phyloP scores from a whole-genome alignment of 1,140 invertebrate genomes.

The Drosophila triauraria region DNA sequence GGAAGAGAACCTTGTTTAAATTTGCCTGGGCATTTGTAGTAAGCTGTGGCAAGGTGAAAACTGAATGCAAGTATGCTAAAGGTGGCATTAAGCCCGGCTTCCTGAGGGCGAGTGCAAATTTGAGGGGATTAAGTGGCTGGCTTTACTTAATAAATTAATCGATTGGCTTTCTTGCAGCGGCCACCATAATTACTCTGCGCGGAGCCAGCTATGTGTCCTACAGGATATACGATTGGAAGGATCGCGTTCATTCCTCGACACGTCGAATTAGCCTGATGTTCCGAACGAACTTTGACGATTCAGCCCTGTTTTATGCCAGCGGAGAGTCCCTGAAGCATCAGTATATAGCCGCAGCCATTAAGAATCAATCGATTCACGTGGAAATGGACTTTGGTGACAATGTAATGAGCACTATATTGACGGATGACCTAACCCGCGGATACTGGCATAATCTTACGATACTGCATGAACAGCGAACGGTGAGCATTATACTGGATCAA shows the following conservation, averaged over 20 bases:
- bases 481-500: slow-evolving; percentile 91
- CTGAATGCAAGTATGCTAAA: slow-evolving; percentile 14
- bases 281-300: slow-evolving; percentile 94
- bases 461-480: slow-evolving; percentile 89
- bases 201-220: slow-evolving; percentile 97
- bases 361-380: slow-evolving; percentile 91
- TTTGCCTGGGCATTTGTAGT: slow-evolving; percentile 12
- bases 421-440: slow-evolving; percentile 89
- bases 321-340: slow-evolving; percentile 93
- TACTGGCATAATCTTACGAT: slow-evolving; percentile 96
- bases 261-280: slow-evolving; percentile 95
- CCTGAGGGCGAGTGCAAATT: slow-evolving; percentile 3
- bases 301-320: slow-evolving; percentile 94
- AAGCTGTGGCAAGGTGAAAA: slow-evolving; percentile 7
- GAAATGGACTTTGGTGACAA: slow-evolving; percentile 94
- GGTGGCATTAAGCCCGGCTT: slow-evolving; percentile 13
- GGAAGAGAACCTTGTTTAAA: slow-evolving; percentile 31
- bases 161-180: slow-evolving; percentile 87
- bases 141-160: slow-evolving; percentile 35
- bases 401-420: slow-evolving; percentile 89
- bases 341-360: slow-evolving; percentile 93
- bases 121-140: slow-evolving; percentile 1
- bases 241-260: slow-evolving; percentile 93
- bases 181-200: slow-evolving; percentile 93
- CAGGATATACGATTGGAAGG: slow-evolving; percentile 96